Evolutionary conservation across 2,888 invertebrate genomes (phyloP), one percentile per base, ranked within the genome.

Genomic region (Chloromyia formosa): DNA sequence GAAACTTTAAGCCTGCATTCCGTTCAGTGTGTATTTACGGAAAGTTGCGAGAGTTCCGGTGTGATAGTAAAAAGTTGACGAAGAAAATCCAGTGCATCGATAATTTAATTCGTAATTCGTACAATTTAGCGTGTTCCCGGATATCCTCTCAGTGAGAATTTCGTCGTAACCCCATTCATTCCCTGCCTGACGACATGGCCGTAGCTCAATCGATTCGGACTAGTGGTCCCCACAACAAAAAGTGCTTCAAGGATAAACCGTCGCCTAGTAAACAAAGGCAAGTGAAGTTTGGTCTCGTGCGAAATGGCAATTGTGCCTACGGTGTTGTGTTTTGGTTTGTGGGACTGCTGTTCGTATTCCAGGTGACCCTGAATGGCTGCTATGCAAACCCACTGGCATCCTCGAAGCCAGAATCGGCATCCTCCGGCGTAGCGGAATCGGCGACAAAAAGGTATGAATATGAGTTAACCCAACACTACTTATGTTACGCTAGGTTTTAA

Each of bases 191-290:
- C 27, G 10, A 71, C 49, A 71, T 71, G 71, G 71, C 71, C 27
- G 18, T 54, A 54, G 69, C 54, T 69, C 69, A 23, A 69, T 69
- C 69, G 71, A 71, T 71, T 71, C 71, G 71, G 71, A 71, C 71
- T 71, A 71, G 71, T 71, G 71, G 56, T 58, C 56, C 16, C 58
- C 40, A 66, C 22, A 49, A 66, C 45, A 66, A 71, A 58, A 71
- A 22, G 40, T 18, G 71, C 20, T 71, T 18, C 71, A 71, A 71
- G 58, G 58, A 71, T 16, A 71, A 71, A 71, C 71, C 7, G 68
- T 2, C 12, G 16, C 14, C 18, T 14, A 3, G 56, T 42, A 40
- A 10, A 40, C 14, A 27, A 69, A 22, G n/a, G 66, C 56, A 16
- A 18, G 10, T 5, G 16, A 40, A 12, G 49, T 49, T 22, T 12